Conservation (phyloP, 2,113 vertebrate species). For the Sinocyclocheilus anshuiensis region DNA sequence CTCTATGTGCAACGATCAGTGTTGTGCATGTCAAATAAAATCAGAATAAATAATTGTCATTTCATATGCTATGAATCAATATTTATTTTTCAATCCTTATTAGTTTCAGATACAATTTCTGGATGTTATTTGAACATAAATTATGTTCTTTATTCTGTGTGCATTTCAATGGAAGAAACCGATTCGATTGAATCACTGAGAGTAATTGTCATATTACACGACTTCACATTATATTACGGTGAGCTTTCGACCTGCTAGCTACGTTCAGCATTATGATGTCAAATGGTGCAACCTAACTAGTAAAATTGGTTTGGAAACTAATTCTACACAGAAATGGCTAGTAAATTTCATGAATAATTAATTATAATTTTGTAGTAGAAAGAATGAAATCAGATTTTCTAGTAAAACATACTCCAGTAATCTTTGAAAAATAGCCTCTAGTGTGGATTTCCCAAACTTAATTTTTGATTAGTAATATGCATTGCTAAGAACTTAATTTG, state of each 20-base stretch:
- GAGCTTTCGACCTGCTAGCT: not conserved
- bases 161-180: no score
- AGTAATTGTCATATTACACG: not conserved
- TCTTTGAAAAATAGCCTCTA: not conserved
- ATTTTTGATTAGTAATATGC: no score
- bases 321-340: not conserved
- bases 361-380: not conserved
- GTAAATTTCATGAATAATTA: not conserved
- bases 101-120: not conserved
- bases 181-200: not conserved
- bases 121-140: not conserved
- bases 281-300: not conserved
- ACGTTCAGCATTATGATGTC: not conserved
- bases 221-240: not conserved
- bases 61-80: not conserved
- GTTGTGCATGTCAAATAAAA: not conserved
- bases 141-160: no score
- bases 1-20: not conserved
- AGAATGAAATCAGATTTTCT: not conserved
- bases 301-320: not conserved
- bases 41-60: not conserved
- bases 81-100: not conserved
- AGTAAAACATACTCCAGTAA: not conserved
- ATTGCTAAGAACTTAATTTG: no score
- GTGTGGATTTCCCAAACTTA: not conserved